Base-by-base conservation (phyloP, 2,797 vertebrate genomes). In the Anabacerthia variegaticeps region DNA sequence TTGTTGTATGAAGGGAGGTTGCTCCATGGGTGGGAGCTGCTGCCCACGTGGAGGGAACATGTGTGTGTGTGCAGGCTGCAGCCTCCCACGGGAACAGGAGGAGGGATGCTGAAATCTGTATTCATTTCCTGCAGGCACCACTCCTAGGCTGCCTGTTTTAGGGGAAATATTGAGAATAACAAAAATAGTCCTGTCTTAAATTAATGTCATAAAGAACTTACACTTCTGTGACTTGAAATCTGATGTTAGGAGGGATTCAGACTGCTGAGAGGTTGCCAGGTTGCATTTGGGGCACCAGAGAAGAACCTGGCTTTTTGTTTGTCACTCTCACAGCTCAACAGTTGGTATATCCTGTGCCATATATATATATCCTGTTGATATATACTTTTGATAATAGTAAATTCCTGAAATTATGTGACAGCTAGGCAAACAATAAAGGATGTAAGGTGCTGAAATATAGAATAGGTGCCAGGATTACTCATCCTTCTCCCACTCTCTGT, bases 381-480 rank as follows among this genome's bases (percentile, higher is more conserved):
- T 54, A 69, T 36, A 76, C 63, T 43, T 88, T 79, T 86, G 66
- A 93, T 95, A 95, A 89, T 41, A 88, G 72, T 88, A 95, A 81
- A 92, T 92, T 92, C 26, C 59, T 92, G 81, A 78, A 92, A 95
- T 92, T 92, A 90, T 78, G 43, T 2, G 14, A 92, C 65, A 87
- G 82, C 51, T 83, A 87, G 48, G 76, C 37, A 91, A 96, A 79
- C 52, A 91, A 88, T 81, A 89, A 93, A 94, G 46, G 37, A 72
- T 63, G 14, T 66, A 92, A 21, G 49, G 27, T 88, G 36, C 27
- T 91, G 85, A 95, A 92, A 85, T 85, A 89, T 14, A 78, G 79
- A 93, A 75, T 56, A 75, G 39, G n/a, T 86, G 69, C 58, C 44
- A 75, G 52, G 78, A 95, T 95, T 95, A 96, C 80, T 96, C 89